A percentile compares a stretch with the other conserved stretches of the same genome.
phyloP scores from a whole-genome alignment of 2,888 invertebrate genomes.

The Julus scandinavius region DNA sequence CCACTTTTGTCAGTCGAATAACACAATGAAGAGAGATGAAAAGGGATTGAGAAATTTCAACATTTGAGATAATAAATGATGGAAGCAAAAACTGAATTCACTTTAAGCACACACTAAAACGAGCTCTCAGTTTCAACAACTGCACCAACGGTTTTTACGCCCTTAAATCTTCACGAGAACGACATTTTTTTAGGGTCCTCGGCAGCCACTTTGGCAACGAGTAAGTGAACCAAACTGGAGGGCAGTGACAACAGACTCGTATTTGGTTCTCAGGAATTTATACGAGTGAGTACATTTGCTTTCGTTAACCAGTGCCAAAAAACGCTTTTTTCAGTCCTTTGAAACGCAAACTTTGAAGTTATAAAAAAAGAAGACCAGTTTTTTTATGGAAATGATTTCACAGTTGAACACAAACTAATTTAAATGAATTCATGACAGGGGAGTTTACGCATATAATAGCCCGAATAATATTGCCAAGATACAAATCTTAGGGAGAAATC shows the following conservation, averaged over 20 bases:
- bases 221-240: slow-evolving; percentile 30
- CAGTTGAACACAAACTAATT: background rate
- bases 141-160: background rate
- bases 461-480: background rate
- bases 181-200: slow-evolving; percentile 37
- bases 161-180: background rate
- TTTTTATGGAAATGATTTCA: background rate
- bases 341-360: background rate
- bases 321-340: background rate
- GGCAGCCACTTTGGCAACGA: background rate
- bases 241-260: slow-evolving; percentile 36
- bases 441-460: background rate
- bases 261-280: background rate
- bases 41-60: background rate
- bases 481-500: background rate
- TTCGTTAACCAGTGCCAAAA: background rate
- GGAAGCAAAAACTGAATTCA: slow-evolving; percentile 3
- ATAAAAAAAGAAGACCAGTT: background rate
- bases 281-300: background rate
- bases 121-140: background rate
- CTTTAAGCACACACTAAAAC: background rate
- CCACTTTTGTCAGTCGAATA: background rate
- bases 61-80: background rate
- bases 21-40: background rate
- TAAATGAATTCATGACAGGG: background rate